These are phyloP conservation scores for Hoplostethus mediterraneus DNA, from an alignment of 2,797 vertebrate genomes.

Conservation along the genomic window DNA sequence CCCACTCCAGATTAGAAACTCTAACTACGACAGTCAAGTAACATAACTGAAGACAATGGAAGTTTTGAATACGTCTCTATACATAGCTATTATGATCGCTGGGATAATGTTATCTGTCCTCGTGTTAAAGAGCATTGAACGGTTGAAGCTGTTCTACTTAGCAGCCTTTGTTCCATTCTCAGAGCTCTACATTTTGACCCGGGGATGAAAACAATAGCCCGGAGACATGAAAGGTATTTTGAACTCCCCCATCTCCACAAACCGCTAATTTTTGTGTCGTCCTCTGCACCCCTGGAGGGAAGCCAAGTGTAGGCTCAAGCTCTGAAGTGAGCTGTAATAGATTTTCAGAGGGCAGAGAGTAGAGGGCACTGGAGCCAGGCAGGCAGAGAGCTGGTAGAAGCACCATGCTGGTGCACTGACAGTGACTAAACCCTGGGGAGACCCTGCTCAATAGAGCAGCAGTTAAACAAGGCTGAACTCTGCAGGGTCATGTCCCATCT, in stretches of 20 bases:
- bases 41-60: slow-evolving; percentile 63
- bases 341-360: slow-evolving; percentile 73
- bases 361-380: slow-evolving; percentile 55
- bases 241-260: slow-evolving; percentile 42
- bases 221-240: slow-evolving; percentile 44
- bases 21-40: slow-evolving; percentile 24
- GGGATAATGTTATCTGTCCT: slow-evolving; percentile 79
- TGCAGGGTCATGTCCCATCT: slow-evolving; percentile 67
- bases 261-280: slow-evolving; percentile 57
- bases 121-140: slow-evolving; percentile 54
- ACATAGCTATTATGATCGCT: slow-evolving; percentile 26
- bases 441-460: slow-evolving; percentile 77
- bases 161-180: slow-evolving; percentile 41
- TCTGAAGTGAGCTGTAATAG: slow-evolving; percentile 71
- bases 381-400: slow-evolving; percentile 60
- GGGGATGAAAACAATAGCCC: slow-evolving; percentile 58
- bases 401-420: slow-evolving; percentile 64
- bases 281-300: slow-evolving; percentile 54
- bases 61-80: slow-evolving; percentile 61
- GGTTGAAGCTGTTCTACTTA: slow-evolving; percentile 19
- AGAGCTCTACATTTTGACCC: slow-evolving; percentile 57
- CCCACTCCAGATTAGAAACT: slow-evolving; percentile 63
- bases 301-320: slow-evolving; percentile 65
- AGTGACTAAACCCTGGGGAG: slow-evolving; percentile 71
- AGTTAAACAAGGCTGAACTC: slow-evolving; percentile 75